A percentile compares a stretch with the other conserved stretches of the same genome.
phyloP scores from a whole-genome alignment of 2,888 invertebrate genomes.

The Andrena haemorrhoa region DNA sequence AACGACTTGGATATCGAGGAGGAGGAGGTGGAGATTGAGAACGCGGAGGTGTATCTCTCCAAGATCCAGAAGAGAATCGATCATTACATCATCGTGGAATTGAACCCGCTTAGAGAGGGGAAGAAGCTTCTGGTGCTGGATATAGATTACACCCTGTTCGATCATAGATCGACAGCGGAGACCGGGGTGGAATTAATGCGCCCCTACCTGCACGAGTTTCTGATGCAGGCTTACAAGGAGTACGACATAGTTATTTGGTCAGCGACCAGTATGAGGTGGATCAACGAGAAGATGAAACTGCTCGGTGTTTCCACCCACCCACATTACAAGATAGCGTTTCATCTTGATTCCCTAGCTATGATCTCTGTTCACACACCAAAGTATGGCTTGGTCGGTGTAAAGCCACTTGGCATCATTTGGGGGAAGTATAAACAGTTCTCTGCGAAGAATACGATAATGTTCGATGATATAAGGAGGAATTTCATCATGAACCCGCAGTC shows the following conservation, averaged over 20 bases:
- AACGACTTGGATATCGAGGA: slow-evolving; percentile 97
- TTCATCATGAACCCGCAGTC: slow-evolving; percentile 99
- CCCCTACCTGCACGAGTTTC: slow-evolving; percentile 97
- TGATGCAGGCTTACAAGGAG: slow-evolving; percentile 93
- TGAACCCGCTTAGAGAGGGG: slow-evolving; percentile 93
- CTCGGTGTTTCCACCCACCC: slow-evolving; percentile 93
- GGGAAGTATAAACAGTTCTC: slow-evolving; percentile 96
- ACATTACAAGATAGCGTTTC: slow-evolving; percentile 96
- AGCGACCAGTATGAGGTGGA: slow-evolving; percentile 99
- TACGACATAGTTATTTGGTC: slow-evolving; percentile 99
- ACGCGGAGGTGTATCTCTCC: slow-evolving; percentile 89
- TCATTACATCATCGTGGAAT: slow-evolving; percentile 92
- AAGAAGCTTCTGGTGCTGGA: slow-evolving; percentile 97
- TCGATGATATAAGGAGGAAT: slow-evolving; percentile 97
- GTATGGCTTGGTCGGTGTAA: slow-evolving; percentile 96
- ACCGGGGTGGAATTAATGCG: slow-evolving; percentile 96
- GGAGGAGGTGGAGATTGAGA: slow-evolving; percentile 90
- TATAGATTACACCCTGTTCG: slow-evolving; percentile 98
- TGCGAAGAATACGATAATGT: slow-evolving; percentile 98
- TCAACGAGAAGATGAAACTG: slow-evolving; percentile 97
- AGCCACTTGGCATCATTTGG: slow-evolving; percentile 98
- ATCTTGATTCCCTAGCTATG: slow-evolving; percentile 97
- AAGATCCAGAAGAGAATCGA: slow-evolving; percentile 94
- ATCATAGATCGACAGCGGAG: slow-evolving; percentile 97
- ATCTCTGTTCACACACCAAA: slow-evolving; percentile 96